phyloP scores from a whole-genome alignment of 2,797 vertebrate species.

The Micromesistius poutassou region DNA sequence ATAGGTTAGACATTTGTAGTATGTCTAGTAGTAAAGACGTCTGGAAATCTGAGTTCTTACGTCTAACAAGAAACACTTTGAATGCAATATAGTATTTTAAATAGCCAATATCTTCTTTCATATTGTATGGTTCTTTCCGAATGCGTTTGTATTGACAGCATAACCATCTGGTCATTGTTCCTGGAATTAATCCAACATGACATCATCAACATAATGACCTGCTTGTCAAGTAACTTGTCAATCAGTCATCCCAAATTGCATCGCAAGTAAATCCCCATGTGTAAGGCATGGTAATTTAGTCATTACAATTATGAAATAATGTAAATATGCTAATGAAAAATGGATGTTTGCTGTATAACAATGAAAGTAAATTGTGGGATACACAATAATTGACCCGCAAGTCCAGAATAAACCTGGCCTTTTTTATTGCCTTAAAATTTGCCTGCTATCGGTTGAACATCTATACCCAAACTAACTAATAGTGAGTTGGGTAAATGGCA shows the following conservation, averaged over 20 bases:
- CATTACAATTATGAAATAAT: neutral
- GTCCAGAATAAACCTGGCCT: neutral
- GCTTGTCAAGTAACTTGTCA: neutral
- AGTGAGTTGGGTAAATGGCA: neutral
- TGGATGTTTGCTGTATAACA: neutral
- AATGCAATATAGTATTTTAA: slow-evolving; percentile 2
- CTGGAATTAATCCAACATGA: neutral
- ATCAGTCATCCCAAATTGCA: neutral
- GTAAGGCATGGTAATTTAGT: neutral
- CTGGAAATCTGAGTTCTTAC: slow-evolving; percentile 34
- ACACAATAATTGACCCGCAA: no score
- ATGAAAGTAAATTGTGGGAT: neutral
- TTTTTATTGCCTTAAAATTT: neutral
- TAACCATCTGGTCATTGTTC: neutral
- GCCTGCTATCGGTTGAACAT: neutral
- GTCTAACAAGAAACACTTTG: slow-evolving; percentile 23
- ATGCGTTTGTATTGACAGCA: no score
- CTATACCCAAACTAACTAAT: neutral
- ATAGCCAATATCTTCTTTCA: neutral
- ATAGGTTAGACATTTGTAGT: neutral
- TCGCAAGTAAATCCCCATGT: neutral
- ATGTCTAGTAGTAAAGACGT: neutral
- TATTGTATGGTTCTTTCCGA: neutral
- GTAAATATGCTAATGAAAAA: neutral
- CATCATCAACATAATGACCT: no score